These are phyloP conservation scores for Cyclina sinensis DNA, from an alignment of 1,140 invertebrate species.

Conservation along the genomic window DNA sequence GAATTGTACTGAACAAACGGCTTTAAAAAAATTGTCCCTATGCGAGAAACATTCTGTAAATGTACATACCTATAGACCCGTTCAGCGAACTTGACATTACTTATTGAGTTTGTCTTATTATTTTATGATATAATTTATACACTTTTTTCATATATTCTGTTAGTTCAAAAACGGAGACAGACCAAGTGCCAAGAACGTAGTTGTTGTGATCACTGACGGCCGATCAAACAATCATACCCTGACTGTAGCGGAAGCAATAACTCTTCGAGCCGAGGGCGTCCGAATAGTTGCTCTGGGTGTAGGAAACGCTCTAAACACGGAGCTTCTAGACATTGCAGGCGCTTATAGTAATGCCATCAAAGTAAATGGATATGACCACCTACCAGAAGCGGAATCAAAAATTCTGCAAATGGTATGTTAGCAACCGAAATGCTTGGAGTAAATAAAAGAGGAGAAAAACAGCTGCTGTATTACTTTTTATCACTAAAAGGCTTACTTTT, in stretches of 20 bases:
- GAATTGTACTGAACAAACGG: no score
- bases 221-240: constrained; percentile 19
- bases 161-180: constrained; percentile 47
- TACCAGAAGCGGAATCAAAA: not conserved
- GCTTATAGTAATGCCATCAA: not conserved
- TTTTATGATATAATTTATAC: no score
- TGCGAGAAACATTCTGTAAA: no score
- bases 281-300: constrained; percentile 24
- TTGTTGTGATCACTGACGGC: constrained; percentile 43
- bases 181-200: constrained; percentile 40
- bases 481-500: no score
- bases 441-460: no score
- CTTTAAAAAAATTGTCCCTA: no score
- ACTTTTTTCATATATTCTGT: not conserved
- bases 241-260: constrained; percentile 16
- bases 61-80: no score
- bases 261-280: not conserved
- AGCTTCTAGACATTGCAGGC: not conserved
- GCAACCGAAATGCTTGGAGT: no score
- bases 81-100: no score
- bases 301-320: not conserved
- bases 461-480: no score
- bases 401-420: constrained; percentile 5
- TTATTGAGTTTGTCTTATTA: no score
- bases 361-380: not conserved